Base-by-base conservation (phyloP, 2,888 invertebrate genomes). In the Catocala nupta region DNA sequence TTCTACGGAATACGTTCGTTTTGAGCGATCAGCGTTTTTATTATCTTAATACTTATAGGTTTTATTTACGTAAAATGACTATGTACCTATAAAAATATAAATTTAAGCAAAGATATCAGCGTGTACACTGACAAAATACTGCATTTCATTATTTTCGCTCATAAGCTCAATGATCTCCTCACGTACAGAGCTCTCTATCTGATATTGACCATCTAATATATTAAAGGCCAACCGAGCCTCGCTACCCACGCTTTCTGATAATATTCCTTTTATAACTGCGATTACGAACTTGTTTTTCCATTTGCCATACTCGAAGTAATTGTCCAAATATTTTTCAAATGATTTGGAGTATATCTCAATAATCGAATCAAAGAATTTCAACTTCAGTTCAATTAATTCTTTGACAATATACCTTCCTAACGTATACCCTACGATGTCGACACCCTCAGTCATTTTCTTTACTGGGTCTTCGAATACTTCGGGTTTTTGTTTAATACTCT, bases 381-480 rank as follows among this genome's bases (percentile, higher is more conserved):
- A 51, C 0, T 54, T 72, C 5, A 90, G 69, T 34, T 83, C 77
- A 5, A 73, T 65, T 1, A 83, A 65, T 67, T 88, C 89, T 11
- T 69, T 69, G 0, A 80, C 80, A 36, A 88, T 74, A 44, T 83
- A 81, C 12, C 80, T 81, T 0, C 87, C 87, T 33, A 88, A 85
- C 10, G 80, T 65, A 5, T 71, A 63, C 8, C 88, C 88, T 1
- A 90, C 84, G 1, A 81, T 62, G 25, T 79, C 71, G 5, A 80
- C 73, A 5, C 80, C 85, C 49, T 86, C 80, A 0, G 70, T 70
- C 39, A 55, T 53, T 58, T 65, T 81, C 10, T 57, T 73, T 47
- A 64, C 68, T 12, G 67, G 54, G 50, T 81, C 72, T 6, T 77
- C 63, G 50, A 87, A 88, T 39, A 39, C 36, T 39, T 39, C 36